These are phyloP conservation scores for Etheostoma nigrum DNA, from an alignment of 2,797 vertebrate species.

Conservation along the genomic window DNA sequence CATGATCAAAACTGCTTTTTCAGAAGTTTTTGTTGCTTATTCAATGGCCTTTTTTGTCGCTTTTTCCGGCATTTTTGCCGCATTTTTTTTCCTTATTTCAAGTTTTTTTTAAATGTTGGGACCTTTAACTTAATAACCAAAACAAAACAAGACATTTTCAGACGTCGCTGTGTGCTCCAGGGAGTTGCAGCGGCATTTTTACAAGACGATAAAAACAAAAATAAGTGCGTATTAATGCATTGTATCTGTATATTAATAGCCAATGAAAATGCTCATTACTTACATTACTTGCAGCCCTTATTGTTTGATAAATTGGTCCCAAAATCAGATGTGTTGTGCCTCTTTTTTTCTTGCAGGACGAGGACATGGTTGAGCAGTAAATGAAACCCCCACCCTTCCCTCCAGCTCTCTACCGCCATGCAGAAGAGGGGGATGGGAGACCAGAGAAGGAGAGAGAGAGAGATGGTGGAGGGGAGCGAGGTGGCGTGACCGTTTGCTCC, in stretches of 20 bases:
- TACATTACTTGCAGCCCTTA: neutral
- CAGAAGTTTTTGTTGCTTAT: no score
- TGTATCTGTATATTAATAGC: neutral
- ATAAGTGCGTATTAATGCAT: no score
- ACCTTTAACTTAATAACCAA: no score
- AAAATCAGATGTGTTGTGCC: constrained; percentile 40
- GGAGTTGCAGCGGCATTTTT: neutral
- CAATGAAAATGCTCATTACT: neutral
- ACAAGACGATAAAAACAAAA: no score
- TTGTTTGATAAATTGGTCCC: constrained; percentile 30
- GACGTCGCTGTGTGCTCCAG: neutral
- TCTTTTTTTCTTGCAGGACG: constrained; percentile 58
- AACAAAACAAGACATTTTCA: neutral
- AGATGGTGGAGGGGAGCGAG: constrained; percentile 72
- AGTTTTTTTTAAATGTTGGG: no score
- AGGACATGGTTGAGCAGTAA: constrained; percentile 56
- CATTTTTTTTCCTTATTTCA: no score
- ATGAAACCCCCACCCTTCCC: constrained; percentile 73
- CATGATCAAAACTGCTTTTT: no score
- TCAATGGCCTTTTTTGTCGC: no score
- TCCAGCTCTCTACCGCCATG: constrained; percentile 72
- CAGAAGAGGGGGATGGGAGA: constrained; percentile 43
- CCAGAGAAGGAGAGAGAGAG: constrained; percentile 35
- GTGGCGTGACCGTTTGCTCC: constrained; percentile 78
- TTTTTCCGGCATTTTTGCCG: no score